Evolutionary conservation across 30 jellyfish, hydroid and myxozoan genomes (phyloP), one percentile per base, ranked within the genome.

Genomic region (Euphysa ruthae): DNA sequence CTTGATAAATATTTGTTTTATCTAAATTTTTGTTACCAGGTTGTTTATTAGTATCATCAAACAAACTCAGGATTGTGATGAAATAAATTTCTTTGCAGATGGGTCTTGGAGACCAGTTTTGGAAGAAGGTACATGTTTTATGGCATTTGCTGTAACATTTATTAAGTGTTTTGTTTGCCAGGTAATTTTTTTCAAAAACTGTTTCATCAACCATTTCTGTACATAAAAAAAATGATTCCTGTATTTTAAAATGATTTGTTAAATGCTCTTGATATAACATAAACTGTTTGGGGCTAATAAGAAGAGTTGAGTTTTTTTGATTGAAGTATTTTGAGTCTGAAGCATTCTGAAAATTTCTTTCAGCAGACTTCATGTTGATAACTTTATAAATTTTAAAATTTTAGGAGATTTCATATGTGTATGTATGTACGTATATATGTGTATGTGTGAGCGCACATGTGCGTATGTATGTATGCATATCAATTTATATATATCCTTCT

Each of bases 31-130:
- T 44, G 23, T 25, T 64, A 21, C 4, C 61, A 85, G 95, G 57
- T 27, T 86, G 54, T 79, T 86, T 69, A 43, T 83, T 0, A 89
- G 79, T 63, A 86, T 86, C 20, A 63, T 86, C 30, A 83, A 77
- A 29, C 61, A 65, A 42, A 58, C 96, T 23, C 81, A 82, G 18
- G 80, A 69, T 74, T 56, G 92, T 29, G 85, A 73, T 31, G 96
- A 86, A 20, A 79, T 86, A 3, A 80, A 65, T 0, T 86, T 86
- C 46, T 74, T 70, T 28, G 93, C 73, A 72, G 96, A 86, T 74
- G 96, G 94, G 13, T 86, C 96, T 16, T 86, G 96, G 96, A 77
- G 90, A 61, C 74, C 84, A 29, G 73, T 70, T 25, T 62, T 84
- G 6, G 95, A 78, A 13, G 25, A 84, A 63, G 78, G 80, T 68